Evolutionary conservation across 1,140 invertebrate genomes (phyloP).

Genomic region (Lycorma delicatula): DNA sequence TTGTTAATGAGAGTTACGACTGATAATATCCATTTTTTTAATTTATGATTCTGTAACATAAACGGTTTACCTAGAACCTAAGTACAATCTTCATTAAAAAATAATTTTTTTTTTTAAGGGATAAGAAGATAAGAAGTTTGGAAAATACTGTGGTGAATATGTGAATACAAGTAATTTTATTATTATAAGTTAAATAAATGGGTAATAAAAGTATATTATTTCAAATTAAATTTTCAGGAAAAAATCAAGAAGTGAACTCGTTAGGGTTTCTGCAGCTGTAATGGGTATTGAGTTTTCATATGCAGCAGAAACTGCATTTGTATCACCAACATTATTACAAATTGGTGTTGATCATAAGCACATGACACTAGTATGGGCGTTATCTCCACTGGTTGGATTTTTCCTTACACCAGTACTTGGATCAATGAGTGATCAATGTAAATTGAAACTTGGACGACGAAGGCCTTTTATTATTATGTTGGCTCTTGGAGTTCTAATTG

Average conservation of each 20-base stretch:
- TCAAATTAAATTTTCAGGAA: conserved; percentile 45
- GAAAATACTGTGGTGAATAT: not conserved
- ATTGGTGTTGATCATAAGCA: conserved; percentile 83
- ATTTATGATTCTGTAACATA: no score
- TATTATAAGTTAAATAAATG: no score
- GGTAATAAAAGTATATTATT: not conserved
- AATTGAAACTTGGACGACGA: conserved; percentile 66
- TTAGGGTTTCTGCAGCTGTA: conserved; percentile 84
- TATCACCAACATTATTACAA: conserved; percentile 87
- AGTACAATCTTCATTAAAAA: no score
- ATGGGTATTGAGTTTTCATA: conserved; percentile 98
- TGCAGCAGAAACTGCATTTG: conserved; percentile 93
- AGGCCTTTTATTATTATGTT: conserved; percentile 86
- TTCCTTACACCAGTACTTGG: conserved; percentile 88
- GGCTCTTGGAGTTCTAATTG: conserved; percentile 80
- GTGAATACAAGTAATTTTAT: not conserved
- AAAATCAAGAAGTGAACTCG: conserved; percentile 73
- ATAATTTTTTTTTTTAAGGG: no score
- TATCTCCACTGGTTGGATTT: conserved; percentile 85
- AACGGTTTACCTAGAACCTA: no score
- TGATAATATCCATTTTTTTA: no score
- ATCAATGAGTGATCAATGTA: conserved; percentile 84
- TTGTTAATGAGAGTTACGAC: no score
- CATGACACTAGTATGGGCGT: conserved; percentile 93
- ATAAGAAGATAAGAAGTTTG: not conserved